Evolutionary conservation across 2,888 invertebrate species (phyloP), one percentile per base, ranked within the genome.

Genomic region (Theristus sp.): DNA sequence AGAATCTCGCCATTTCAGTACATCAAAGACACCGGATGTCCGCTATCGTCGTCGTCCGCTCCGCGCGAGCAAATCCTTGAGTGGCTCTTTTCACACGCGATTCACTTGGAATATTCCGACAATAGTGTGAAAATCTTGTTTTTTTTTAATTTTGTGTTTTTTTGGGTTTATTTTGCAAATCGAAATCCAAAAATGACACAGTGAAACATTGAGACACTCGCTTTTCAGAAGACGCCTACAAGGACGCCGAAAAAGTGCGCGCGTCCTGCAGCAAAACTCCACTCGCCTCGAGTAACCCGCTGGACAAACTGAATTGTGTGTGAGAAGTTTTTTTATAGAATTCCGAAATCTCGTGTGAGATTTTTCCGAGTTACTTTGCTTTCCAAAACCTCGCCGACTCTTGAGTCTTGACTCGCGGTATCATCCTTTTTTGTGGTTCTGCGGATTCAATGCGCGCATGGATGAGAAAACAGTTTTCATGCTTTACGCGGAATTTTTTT

Each of bases 231-330:
- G 6, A 13, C 10, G 38, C 38, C 38, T 17, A 38, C 10, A 38
- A 38, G 17, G 17, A 38, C 17, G 17, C 10, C 38, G 6, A 38
- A 38, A 6, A 38, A 38, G 17, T 38, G 17, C 38, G 38, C 82
- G 66, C 80, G 82, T 22, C 82, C 82, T 63, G 80, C n/a, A n/a
- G n/a, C n/a, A n/a, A n/a, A n/a, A n/a, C n/a, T n/a, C n/a, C 25
- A 1, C 2, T 55, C 2, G 53, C 30, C 1, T 62, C 86, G 38
- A 81, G 83, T 64, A 89, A 89, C 76, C 85, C 87, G 20, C 77
- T 89, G 65, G 89, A 89, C 73, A 85, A 84, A 71, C 80, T 89
- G 66, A 84, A 89, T 72, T 89, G 88, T 88, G 77, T 83, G 85
- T 81, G 49, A 17, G 49, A 10, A 17, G 13, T 3, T n/a, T 49